These are phyloP conservation scores for Pseudopodoces humilis DNA, from an alignment of 2,113 vertebrate species.

Conservation along the genomic window DNA sequence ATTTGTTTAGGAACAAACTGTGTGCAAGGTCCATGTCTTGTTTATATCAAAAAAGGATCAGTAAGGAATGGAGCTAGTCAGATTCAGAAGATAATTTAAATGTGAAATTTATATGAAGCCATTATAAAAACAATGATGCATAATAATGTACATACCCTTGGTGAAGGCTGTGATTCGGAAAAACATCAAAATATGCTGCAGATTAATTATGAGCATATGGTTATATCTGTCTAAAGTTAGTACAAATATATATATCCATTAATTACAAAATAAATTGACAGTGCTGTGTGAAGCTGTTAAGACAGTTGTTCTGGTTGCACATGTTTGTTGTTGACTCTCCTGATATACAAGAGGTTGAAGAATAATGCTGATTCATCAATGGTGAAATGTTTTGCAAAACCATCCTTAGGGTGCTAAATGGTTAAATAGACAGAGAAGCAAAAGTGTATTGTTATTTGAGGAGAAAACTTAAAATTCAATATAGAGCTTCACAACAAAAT, in stretches of 20 bases:
- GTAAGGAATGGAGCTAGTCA: background rate
- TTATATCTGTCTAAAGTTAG: background rate
- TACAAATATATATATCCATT: background rate
- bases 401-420: background rate
- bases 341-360: background rate
- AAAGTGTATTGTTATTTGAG: background rate
- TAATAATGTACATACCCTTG: background rate
- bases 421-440: background rate
- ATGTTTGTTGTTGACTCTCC: background rate
- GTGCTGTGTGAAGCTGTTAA: background rate
- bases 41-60: background rate
- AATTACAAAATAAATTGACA: background rate
- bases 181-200: background rate
- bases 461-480: background rate
- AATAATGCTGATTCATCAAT: background rate
- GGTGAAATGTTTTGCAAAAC: background rate
- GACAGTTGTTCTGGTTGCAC: background rate
- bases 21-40: background rate
- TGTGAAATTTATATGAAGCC: background rate
- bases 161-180: background rate
- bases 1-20: background rate
- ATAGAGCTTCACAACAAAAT: background rate
- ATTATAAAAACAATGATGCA: background rate
- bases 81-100: background rate
- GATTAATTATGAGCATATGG: background rate